These are phyloP conservation scores for Drosophila persimilis DNA, from an alignment of 1,140 invertebrate genomes.

Conservation along the genomic window DNA sequence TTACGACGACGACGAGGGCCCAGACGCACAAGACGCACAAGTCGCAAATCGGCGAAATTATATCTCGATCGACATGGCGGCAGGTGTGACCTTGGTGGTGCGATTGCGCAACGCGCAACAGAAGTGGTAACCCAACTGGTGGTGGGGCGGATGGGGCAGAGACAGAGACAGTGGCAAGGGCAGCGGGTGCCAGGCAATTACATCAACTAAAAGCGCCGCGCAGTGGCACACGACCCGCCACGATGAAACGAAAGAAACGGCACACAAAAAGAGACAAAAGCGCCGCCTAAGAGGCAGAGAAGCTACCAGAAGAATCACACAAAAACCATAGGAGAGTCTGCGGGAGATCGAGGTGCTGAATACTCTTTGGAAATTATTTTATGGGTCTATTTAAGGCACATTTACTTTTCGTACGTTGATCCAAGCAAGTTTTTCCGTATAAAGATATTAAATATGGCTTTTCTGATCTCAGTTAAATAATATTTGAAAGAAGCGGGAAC, in stretches of 20 bases:
- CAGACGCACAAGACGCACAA: constrained; percentile 36
- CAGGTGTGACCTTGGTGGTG: constrained; percentile 44
- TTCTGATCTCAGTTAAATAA: too few species aligned
- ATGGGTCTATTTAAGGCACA: too few species aligned
- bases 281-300: constrained; percentile 1
- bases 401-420: too few species aligned
- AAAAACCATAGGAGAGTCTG: neutral
- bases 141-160: neutral
- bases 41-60: constrained; percentile 55
- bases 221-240: constrained; percentile 16
- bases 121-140: neutral
- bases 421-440: too few species aligned
- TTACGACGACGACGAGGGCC: constrained; percentile 13
- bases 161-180: constrained; percentile 71
- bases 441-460: too few species aligned
- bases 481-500: too few species aligned
- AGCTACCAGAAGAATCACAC: neutral
- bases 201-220: constrained; percentile 37
- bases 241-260: constrained; percentile 1
- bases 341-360: too few species aligned
- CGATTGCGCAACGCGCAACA: constrained; percentile 31
- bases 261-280: neutral
- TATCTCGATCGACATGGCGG: constrained; percentile 45
- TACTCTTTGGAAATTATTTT: too few species aligned
- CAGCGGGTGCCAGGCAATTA: constrained; percentile 59